Evolutionary conservation across 2,888 invertebrate species (phyloP).

Genomic region (Pollenia griseotomentosa): DNA sequence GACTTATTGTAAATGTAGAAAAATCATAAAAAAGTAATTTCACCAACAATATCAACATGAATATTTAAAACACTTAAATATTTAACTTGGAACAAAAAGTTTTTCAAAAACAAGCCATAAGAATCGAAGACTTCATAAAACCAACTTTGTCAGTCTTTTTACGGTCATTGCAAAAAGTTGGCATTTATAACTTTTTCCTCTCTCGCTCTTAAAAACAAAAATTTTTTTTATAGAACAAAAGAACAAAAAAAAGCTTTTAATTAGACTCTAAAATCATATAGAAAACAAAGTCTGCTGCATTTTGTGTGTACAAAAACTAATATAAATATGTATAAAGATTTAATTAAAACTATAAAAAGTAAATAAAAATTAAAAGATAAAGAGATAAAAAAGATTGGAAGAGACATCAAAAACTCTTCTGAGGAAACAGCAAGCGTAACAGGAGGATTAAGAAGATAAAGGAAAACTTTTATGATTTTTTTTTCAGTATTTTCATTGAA

Average conservation of each 20-base stretch:
- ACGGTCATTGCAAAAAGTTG: not conserved
- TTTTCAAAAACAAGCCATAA: constrained; percentile 17
- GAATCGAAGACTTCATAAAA: constrained; percentile 19
- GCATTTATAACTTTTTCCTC: not conserved
- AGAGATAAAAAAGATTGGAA: not conserved
- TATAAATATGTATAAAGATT: constrained; percentile 10
- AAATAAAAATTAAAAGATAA: constrained; percentile 18
- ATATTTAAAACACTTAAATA: constrained; percentile 2
- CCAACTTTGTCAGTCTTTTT: constrained; percentile 27
- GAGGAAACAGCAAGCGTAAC: not conserved
- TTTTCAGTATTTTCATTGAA: too few species aligned
- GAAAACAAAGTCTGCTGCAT: not conserved
- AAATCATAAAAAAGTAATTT: constrained; percentile 25
- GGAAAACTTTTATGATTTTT: too few species aligned
- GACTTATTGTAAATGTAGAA: constrained; percentile 19
- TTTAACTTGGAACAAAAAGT: constrained; percentile 24
- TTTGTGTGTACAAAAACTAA: not conserved
- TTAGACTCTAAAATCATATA: constrained; percentile 30
- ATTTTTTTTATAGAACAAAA: not conserved
- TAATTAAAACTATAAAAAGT: constrained; percentile 45
- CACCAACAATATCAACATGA: constrained; percentile 4
- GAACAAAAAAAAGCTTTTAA: constrained; percentile 25
- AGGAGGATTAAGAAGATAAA: too few species aligned
- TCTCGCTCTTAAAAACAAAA: not conserved
- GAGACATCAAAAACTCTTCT: not conserved